A percentile compares a stretch with the other conserved stretches of the same genome.
Evolutionary conservation across 2,797 vertebrate species (phyloP).

Genomic region (Dipus sagitta): DNA sequence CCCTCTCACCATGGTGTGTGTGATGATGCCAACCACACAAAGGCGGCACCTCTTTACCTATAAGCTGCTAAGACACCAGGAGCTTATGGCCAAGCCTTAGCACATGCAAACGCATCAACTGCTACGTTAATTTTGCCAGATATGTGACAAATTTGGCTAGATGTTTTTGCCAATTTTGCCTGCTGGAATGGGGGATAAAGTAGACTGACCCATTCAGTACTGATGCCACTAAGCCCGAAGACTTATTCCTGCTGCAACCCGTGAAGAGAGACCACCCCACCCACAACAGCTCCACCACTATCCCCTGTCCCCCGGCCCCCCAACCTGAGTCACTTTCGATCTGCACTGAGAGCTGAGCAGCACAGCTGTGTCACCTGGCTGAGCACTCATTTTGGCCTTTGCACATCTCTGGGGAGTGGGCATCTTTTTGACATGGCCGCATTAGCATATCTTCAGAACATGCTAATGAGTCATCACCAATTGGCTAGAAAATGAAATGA

Average conservation of each 20-base stretch:
- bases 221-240: not conserved
- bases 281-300: not conserved
- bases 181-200: not conserved
- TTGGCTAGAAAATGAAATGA: not conserved
- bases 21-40: no score
- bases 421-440: not conserved
- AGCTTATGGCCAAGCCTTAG: not conserved
- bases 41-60: not conserved
- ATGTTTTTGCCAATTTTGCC: no score
- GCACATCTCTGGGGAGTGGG: not conserved
- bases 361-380: not conserved
- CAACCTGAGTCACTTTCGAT: not conserved
- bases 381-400: no score
- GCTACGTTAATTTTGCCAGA: no score
- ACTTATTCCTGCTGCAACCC: not conserved
- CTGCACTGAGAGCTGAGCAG: not conserved
- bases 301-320: fast-evolving
- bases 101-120: not conserved
- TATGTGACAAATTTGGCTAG: no score
- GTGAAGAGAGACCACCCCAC: not conserved
- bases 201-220: no score
- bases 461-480: not conserved
- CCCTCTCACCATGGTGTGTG: no score
- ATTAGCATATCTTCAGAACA: not conserved
- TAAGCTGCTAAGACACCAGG: not conserved